These are phyloP conservation scores for Drosophila macrospina DNA, from an alignment of 2,888 invertebrate species.

Conservation along the genomic window DNA sequence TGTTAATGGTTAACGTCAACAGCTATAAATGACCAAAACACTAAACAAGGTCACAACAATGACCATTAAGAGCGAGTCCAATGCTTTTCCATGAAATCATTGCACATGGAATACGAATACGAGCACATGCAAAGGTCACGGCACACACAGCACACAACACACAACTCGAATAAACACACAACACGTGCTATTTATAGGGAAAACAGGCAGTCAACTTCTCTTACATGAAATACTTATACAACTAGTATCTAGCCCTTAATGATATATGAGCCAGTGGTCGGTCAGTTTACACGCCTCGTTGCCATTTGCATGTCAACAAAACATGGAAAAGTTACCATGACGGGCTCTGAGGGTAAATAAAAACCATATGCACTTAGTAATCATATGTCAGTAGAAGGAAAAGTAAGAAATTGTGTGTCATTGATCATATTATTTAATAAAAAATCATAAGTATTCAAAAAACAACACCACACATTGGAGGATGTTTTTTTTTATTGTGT, in stretches of 20 bases:
- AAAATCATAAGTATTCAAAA: too few species aligned
- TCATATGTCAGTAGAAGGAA: not conserved
- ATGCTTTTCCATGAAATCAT: slow-evolving; percentile 61
- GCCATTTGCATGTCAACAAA: slow-evolving; percentile 71
- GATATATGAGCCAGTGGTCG: slow-evolving; percentile 62
- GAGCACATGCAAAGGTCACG: slow-evolving; percentile 63
- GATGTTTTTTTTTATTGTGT: too few species aligned
- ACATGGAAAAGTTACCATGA: slow-evolving; percentile 54
- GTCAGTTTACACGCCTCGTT: slow-evolving; percentile 72
- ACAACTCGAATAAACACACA: slow-evolving; percentile 21
- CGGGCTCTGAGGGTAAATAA: slow-evolving; percentile 68
- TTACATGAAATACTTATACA: not conserved
- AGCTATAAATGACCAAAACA: slow-evolving; percentile 45
- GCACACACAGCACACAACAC: slow-evolving; percentile 23
- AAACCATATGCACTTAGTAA: slow-evolving; percentile 46
- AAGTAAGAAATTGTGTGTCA: too few species aligned
- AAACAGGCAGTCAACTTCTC: slow-evolving; percentile 40
- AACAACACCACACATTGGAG: too few species aligned
- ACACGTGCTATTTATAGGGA: slow-evolving; percentile 79
- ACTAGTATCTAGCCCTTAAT: slow-evolving; percentile 28
- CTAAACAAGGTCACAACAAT: slow-evolving; percentile 71
- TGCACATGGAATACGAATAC: slow-evolving; percentile 59
- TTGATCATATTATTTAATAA: not conserved
- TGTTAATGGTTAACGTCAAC: slow-evolving; percentile 71
- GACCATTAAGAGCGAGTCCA: slow-evolving; percentile 54